Percentiles rank a stretch among this genome's conserved stretches.
These are phyloP conservation scores for Manis crassicaudata DNA, from an alignment of 2,797 vertebrate genomes.

Conservation along the genomic window DNA sequence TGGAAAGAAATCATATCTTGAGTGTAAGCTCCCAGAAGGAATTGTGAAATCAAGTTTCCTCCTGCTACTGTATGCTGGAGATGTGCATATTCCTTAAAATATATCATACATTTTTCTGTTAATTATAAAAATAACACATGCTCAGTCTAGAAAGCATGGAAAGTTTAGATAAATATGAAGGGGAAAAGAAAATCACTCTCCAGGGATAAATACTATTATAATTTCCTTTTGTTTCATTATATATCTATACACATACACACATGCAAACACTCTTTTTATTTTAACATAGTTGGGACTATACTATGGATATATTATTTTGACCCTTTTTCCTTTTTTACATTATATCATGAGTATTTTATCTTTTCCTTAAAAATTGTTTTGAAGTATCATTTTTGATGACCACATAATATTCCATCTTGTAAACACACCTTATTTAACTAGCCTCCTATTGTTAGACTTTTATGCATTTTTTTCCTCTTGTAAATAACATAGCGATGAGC, in stretches of 20 bases:
- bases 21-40: not conserved
- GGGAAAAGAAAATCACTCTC: conserved; percentile 31
- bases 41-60: not conserved
- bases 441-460: not conserved
- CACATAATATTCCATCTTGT: not conserved
- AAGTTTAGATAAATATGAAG: conserved; percentile 10
- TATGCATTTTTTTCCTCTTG: not conserved
- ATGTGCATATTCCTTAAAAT: not conserved
- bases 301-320: not conserved
- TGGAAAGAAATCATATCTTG: not conserved
- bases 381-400: not conserved
- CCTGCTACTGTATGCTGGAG: not conserved
- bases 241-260: no score
- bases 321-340: not conserved
- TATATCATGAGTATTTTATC: not conserved
- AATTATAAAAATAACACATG: not conserved
- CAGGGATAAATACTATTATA: not conserved
- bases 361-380: conserved; percentile 16
- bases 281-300: not conserved
- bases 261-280: not conserved
- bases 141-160: not conserved
- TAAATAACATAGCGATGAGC: not conserved
- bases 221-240: conserved; percentile 20
- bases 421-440: conserved; percentile 15
- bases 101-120: not conserved